Base-by-base conservation (phyloP, 1,140 invertebrate species). In the Venturia canescens region DNA sequence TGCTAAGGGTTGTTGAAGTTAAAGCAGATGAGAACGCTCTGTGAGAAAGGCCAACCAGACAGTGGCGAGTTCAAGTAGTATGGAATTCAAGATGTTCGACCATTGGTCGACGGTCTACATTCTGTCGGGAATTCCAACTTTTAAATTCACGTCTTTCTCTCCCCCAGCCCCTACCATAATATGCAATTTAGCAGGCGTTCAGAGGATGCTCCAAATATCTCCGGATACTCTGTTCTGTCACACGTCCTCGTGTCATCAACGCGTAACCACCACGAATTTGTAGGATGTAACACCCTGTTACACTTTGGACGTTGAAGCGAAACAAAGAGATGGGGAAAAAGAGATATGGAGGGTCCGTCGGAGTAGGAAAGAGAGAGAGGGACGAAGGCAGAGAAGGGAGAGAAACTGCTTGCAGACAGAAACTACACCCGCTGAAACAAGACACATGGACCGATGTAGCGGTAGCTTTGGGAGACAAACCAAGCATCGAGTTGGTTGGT, bases 391-490 rank as follows among this genome's bases (percentile, higher is more conserved):
- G 60, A 9, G 60, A 9, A 13, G 5, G 15, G 18, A 31, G 21
- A n/a, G 71, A n/a, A 15, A 27, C 23, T 29, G 48, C 71, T 57
- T 53, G 71, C 48, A 27, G 70, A 48, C 70, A 72, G 71, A 74
- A 74, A 16, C 71, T 34, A 31, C 26, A 74, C 7, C 71, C 48
- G 71, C 13, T 74, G 71, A 57, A 74, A 74, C 71, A 69, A 44
- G 71, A 74, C 71, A 74, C 71, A 74, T 74, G 38, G 38, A 53
- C 18, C 5, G 66, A n/a, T 29, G n/a, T 16, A 31, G 15, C 66
- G 66, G 66, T 21, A 26, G 60, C 11, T 27, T 27, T 5, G 23
- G 60, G 26, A 63, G 60, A 63, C 60, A 72, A 23, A 18, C 16
- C 70, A 34, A 38, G 31, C 44, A 53, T 11, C 27, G 23, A 57